Percentiles rank a stretch among this genome's conserved stretches.
Conservation (phyloP, 2,797 vertebrate species). For the Alcedo quadribrachys region DNA sequence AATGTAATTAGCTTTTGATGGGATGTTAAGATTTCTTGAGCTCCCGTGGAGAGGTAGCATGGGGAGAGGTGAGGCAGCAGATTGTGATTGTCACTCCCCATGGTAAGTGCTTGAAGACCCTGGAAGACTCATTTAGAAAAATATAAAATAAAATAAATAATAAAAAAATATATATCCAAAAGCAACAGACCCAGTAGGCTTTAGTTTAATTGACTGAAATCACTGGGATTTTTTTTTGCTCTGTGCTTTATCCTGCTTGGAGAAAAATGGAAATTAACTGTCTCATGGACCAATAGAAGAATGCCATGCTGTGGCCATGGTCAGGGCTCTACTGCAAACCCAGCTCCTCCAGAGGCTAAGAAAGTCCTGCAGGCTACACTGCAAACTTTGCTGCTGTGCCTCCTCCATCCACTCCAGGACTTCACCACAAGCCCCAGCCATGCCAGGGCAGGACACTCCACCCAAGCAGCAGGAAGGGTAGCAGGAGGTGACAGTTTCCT, state of each 20-base stretch:
- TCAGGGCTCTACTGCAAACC: neutral
- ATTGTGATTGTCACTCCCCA: constrained; percentile 59
- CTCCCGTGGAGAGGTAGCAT: constrained; percentile 41
- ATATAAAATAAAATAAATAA: constrained; percentile 36
- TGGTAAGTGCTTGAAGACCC: constrained; percentile 46
- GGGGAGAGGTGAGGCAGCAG: constrained; percentile 34
- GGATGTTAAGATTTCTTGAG: constrained; percentile 70
- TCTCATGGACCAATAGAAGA: accelerated
- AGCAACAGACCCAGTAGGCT: constrained; percentile 15
- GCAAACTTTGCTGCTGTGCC: neutral
- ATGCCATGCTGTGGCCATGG: no score
- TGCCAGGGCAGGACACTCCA: neutral
- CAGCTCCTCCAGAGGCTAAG: neutral
- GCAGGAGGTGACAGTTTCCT: neutral
- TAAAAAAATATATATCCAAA: neutral
- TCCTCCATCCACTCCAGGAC: neutral
- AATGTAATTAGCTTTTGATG: constrained; percentile 71
- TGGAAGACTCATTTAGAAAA: constrained; percentile 57
- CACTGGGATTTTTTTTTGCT: neutral
- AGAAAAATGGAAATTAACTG: constrained; percentile 5
- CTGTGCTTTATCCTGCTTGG: neutral
- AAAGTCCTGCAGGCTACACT: neutral
- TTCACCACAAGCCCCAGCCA: neutral
- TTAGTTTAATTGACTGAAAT: constrained; percentile 41
- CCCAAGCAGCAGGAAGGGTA: neutral